phyloP scores from a whole-genome alignment of 2,113 vertebrate genomes.

The Sander vitreus region DNA sequence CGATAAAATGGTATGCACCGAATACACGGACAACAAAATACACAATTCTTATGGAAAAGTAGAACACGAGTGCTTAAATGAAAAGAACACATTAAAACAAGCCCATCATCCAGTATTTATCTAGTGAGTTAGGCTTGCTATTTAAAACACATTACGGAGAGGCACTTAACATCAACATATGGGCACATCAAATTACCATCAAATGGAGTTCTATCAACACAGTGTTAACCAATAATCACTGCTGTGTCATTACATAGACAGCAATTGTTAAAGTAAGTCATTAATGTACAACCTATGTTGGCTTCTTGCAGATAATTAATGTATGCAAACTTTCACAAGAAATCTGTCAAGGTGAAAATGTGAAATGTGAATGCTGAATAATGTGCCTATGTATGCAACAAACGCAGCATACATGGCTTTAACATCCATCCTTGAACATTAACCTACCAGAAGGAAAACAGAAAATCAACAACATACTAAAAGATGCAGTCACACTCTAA shows the following conservation, averaged over 20 bases:
- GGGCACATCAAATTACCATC: conserved; percentile 42
- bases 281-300: not conserved
- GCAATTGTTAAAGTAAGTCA: conserved; percentile 4
- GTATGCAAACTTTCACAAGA: not conserved
- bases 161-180: conserved; percentile 28
- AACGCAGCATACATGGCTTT: not conserved
- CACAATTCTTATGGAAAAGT: not conserved
- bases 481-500: not conserved
- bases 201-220: conserved; percentile 31
- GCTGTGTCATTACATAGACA: conserved; percentile 11
- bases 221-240: conserved; percentile 36
- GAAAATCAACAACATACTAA: not conserved
- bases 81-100: conserved; percentile 11
- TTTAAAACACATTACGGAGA: conserved; percentile 49
- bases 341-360: not conserved
- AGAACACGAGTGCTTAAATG: not conserved
- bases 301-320: conserved; percentile 8
- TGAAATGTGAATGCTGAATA: not conserved
- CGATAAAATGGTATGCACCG: not conserved
- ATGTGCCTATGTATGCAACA: not conserved
- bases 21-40: not conserved
- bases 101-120: conserved; percentile 1
- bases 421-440: not conserved
- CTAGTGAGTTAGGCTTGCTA: conserved; percentile 10
- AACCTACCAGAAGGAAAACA: not conserved